Base-by-base conservation (phyloP, 2,888 invertebrate genomes). In the Nymphalis urticae region DNA sequence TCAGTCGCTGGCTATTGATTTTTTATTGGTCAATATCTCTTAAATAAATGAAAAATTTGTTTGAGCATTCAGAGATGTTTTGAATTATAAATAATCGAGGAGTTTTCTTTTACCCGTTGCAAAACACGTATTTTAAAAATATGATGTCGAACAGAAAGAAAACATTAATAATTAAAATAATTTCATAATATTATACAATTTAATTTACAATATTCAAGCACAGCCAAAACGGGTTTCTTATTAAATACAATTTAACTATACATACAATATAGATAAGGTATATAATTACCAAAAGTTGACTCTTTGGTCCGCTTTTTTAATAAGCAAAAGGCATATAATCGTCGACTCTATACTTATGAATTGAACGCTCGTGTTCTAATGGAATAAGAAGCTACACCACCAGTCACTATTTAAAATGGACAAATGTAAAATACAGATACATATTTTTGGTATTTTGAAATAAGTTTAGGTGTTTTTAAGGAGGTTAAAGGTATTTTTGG, bases 281-380 rank as follows among this genome's bases (percentile, higher is more conserved):
- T 80, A 73, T 70, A 70, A 81, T 64, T 69, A 75, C 86, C 87
- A 88, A 90, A 84, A 86, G 85, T 88, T 88, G 90, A 89, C 88
- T 84, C 89, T 63, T 91, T 92, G 92, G 92, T 92, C 92, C 92
- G 83, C 89, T 84, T 82, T 85, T 85, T 85, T 53, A 66, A 82
- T 80, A 90, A 91, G 91, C 90, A 87, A 90, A 88, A 91, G 89
- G 90, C 90, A 82, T 83, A 75, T 65, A 62, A 64, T 69, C 72
- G 61, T 64, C 54, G 66, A 64, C 54, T 59, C 68, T 61, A 63
- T 54, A 68, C 7, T 58, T 42, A 53, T 64, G 56, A 66, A 66
- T 66, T 68, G 58, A 69, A 72, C 69, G 47, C 60, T 62, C 42
- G 54, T 64, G 65, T 66, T 65, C 36, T 47, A 68, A 68, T 72